Evolutionary conservation across 2,113 vertebrate species (phyloP), one percentile per base, ranked within the genome.

Genomic region (Cinclus mexicanus): DNA sequence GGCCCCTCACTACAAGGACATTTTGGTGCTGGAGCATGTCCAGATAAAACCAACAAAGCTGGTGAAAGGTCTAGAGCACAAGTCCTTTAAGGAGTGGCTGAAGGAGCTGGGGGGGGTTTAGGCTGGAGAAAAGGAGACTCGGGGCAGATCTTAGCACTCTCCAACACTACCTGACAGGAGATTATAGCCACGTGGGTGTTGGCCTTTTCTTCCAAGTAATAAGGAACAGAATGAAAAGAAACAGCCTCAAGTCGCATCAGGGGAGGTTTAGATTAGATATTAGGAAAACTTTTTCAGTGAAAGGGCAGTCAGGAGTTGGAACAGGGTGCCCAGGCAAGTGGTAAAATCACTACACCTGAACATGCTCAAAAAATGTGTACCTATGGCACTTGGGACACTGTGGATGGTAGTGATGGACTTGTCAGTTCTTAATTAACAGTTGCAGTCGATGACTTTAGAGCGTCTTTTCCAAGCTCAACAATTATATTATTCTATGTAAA

Each of bases 11-110:
- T n/a, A 5, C 3, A 75, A 28, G 28, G 59, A 47, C 29, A 65
- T 1, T 20, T 42, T 41, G 12, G 15, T 20, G 19, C 23, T 56
- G 15, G 6, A 64, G n/a, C 2, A 3, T 0, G 10, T n/a, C 12
- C 50, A 56, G 42, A 25, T 3, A 15, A n/a, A 20, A 3, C 8
- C 29, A 74, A 16, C 1, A 18, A 7, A 65, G 29, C 19, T 24
- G 29, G 29, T 20, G 50, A 56, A 56, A 4, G 41, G 59, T 24
- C 26, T 55, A 41, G 28, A 64, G n/a, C 42, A 56, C 19, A 49
- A 24, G 11, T 7, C 50, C 10, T 8, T 7, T 41, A 10, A 65
- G 12, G n/a, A 64, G 12, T 1, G 5, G 10, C 29, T 41, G 50
- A 75, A 19, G 50, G 42, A n/a, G 31, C 12, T 50, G 49, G 49